These are phyloP conservation scores for Hylaea fasciaria DNA, from an alignment of 2,888 invertebrate genomes.

Conservation along the genomic window DNA sequence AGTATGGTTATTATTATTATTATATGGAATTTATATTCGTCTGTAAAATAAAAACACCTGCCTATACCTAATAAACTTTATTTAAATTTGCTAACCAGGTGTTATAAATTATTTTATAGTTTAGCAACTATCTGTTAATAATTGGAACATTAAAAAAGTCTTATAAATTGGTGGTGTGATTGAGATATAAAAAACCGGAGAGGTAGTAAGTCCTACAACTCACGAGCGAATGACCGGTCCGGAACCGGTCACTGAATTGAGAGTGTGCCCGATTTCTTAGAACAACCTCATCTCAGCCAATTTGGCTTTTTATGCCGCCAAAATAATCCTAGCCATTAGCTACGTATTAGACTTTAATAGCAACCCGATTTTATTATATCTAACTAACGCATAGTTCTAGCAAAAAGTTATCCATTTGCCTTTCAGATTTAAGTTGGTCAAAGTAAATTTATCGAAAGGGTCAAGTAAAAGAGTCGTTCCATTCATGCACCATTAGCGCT, in stretches of 20 bases:
- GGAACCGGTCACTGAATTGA: conserved; percentile 58
- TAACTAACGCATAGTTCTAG: conserved; percentile 13
- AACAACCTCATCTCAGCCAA: conserved; percentile 51
- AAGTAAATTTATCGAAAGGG: conserved; percentile 18
- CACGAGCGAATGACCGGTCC: conserved; percentile 46
- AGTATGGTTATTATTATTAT: too few species aligned
- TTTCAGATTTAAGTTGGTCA: conserved; percentile 8
- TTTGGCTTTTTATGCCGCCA: conserved; percentile 60
- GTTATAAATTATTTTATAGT: conserved; percentile 1
- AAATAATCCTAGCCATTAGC: conserved; percentile 55
- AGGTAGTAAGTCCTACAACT: conserved; percentile 29
- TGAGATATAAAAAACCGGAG: conserved; percentile 41
- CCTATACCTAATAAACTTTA: not conserved
- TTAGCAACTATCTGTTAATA: conserved; percentile 1
- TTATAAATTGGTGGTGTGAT: conserved; percentile 30
- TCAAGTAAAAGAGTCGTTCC: conserved; percentile 59
- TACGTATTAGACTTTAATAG: conserved; percentile 45
- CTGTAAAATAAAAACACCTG: not conserved
- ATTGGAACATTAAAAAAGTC: conserved; percentile 2
- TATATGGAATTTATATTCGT: not conserved
- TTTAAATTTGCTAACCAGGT: not conserved
- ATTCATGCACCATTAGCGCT: conserved; percentile 75
- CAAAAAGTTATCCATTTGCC: conserved; percentile 20
- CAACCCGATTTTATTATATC: conserved; percentile 36
- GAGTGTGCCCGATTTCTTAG: conserved; percentile 57